Evolutionary conservation across 2,888 invertebrate genomes (phyloP).

Genomic region (Synanthedon tipuliformis): DNA sequence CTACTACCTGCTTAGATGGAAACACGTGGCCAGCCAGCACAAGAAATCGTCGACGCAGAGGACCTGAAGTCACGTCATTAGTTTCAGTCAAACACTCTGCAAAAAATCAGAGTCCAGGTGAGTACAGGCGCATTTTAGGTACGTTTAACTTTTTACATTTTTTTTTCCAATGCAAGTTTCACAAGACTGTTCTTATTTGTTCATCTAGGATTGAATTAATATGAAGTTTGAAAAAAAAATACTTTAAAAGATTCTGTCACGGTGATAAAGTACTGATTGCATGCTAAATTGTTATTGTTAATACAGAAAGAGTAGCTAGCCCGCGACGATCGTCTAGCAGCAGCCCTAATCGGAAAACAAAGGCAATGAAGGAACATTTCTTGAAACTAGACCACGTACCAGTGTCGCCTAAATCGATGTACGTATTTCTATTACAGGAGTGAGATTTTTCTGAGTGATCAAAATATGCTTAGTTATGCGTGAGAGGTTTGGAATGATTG

Average conservation of each 20-base stretch:
- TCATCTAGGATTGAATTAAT: too few species aligned
- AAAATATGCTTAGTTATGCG: too few species aligned
- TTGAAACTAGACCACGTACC: slow-evolving; percentile 11
- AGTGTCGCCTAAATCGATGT: too few species aligned
- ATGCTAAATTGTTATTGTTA: not conserved
- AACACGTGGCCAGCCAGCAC: slow-evolving; percentile 7
- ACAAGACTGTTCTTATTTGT: too few species aligned
- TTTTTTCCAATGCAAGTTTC: too few species aligned
- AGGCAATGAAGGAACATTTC: slow-evolving; percentile 9
- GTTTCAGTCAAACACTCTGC: slow-evolving; percentile 17
- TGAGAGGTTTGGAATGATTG: too few species aligned
- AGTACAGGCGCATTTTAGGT: slow-evolving; percentile 54
- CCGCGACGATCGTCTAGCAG: slow-evolving; percentile 20
- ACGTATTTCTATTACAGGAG: too few species aligned
- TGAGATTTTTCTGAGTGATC: too few species aligned
- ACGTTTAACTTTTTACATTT: not conserved
- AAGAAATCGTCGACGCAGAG: slow-evolving; percentile 14
- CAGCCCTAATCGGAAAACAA: slow-evolving; percentile 18
- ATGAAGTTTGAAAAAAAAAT: too few species aligned
- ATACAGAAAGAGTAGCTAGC: slow-evolving; percentile 17
- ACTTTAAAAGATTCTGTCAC: too few species aligned
- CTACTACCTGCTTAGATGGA: slow-evolving; percentile 11
- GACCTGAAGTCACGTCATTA: slow-evolving; percentile 1
- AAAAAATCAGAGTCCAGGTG: slow-evolving; percentile 39
- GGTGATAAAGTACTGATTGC: too few species aligned